phyloP scores from a whole-genome alignment of 2,888 invertebrate genomes.

The Meliscaeva auricollis region DNA sequence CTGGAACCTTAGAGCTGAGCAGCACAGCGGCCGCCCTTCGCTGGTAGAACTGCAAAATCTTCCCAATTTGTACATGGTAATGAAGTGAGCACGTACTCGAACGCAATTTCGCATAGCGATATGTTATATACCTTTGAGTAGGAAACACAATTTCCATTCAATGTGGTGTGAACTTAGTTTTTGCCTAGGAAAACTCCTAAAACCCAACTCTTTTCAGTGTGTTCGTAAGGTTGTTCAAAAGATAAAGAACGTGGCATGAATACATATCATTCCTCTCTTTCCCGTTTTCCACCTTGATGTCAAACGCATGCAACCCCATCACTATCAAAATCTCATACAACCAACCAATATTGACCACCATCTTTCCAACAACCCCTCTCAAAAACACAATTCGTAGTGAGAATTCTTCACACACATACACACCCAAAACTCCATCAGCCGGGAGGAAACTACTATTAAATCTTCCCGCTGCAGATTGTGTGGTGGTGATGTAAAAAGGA shows the following conservation, averaged over 20 bases:
- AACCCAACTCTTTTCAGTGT: neutral
- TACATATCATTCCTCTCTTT: conserved; percentile 18
- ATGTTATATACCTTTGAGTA: conserved; percentile 31
- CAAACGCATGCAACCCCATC: conserved; percentile 42
- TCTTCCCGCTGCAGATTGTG: conserved; percentile 53
- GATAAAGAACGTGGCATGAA: conserved; percentile 66
- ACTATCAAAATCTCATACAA: neutral
- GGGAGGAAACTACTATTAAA: conserved; percentile 20
- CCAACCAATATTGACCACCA: neutral
- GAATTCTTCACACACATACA: conserved; percentile 54
- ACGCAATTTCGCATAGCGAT: conserved; percentile 73
- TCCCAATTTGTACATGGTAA: conserved; percentile 73
- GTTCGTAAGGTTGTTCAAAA: conserved; percentile 9
- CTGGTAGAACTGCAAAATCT: conserved; percentile 51
- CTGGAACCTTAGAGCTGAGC: neutral
- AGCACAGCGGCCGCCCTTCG: neutral
- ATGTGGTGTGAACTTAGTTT: conserved; percentile 48
- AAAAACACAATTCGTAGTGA: conserved; percentile 5
- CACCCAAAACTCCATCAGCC: neutral
- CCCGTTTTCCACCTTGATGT: neutral
- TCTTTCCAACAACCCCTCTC: no score
- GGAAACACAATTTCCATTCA: conserved; percentile 62
- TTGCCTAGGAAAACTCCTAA: conserved; percentile 28
- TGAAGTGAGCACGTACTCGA: conserved; percentile 74
- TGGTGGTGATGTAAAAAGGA: conserved; percentile 51